Evolutionary conservation across 2,797 vertebrate species (phyloP).

Genomic region (Sciurus carolinensis): DNA sequence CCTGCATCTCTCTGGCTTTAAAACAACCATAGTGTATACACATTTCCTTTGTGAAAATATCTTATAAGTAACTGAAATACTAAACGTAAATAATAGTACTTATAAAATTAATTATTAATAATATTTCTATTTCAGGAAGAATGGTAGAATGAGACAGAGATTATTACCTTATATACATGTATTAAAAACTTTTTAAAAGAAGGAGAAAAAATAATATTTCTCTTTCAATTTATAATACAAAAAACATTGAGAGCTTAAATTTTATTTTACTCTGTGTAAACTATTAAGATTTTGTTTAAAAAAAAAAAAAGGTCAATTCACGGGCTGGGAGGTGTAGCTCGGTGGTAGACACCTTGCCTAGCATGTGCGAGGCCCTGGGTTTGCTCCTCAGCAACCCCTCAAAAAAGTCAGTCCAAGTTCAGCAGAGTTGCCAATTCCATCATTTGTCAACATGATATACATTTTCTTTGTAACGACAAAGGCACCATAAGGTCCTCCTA

Average conservation of each 20-base stretch:
- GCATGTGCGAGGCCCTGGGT: too few relatives aligned
- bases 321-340: neutral
- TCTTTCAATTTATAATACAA: conserved; percentile 12
- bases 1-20: conserved; percentile 19
- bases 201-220: neutral
- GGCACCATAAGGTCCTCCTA: neutral
- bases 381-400: too few relatives aligned
- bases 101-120: conserved; percentile 12
- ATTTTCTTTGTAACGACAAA: neutral
- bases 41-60: conserved; percentile 16
- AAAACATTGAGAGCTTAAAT: conserved; percentile 12
- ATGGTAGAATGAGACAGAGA: too few relatives aligned
- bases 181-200: too few relatives aligned
- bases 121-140: too few relatives aligned
- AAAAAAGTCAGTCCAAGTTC: neutral
- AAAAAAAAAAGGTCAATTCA: neutral
- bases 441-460: neutral
- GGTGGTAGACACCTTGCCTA: too few relatives aligned
- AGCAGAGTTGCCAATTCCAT: neutral
- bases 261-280: conserved; percentile 17
- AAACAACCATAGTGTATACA: neutral
- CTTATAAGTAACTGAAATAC: conserved; percentile 28
- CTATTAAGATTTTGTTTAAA: conserved; percentile 11
- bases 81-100: conserved; percentile 34
- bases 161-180: too few relatives aligned